Conservation (phyloP, 2,797 vertebrate species). For the Enteromius treurensis region DNA sequence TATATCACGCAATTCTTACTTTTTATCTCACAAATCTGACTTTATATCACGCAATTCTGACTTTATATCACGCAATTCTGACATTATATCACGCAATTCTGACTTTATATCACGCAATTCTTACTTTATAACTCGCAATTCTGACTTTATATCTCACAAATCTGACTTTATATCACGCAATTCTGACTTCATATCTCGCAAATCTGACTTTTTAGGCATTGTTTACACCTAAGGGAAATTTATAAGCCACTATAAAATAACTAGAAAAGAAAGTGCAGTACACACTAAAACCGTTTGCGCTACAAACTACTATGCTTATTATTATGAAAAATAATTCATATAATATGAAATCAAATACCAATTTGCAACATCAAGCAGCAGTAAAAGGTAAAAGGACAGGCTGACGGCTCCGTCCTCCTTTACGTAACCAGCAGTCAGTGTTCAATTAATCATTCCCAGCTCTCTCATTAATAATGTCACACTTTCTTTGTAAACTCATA, state of each 20-base stretch:
- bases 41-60: too few relatives aligned
- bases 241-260: background rate
- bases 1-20: too few relatives aligned
- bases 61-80: too few relatives aligned
- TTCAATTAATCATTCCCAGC: constrained; percentile 42
- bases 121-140: too few relatives aligned
- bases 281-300: background rate
- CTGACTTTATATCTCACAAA: too few relatives aligned
- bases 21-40: too few relatives aligned
- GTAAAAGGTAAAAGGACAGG: background rate
- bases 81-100: too few relatives aligned
- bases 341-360: background rate
- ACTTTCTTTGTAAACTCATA: constrained; percentile 6
- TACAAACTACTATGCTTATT: background rate
- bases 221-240: background rate
- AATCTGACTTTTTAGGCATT: too few relatives aligned
- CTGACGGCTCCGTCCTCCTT: background rate
- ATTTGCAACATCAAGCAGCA: background rate
- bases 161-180: too few relatives aligned
- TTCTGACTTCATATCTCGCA: too few relatives aligned
- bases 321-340: background rate
- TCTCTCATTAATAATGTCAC: constrained; percentile 31
- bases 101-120: too few relatives aligned
- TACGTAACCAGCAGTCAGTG: constrained; percentile 15
- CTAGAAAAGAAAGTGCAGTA: background rate